Conservation (phyloP, 1,140 invertebrate genomes). For the Orchesella cincta region DNA sequence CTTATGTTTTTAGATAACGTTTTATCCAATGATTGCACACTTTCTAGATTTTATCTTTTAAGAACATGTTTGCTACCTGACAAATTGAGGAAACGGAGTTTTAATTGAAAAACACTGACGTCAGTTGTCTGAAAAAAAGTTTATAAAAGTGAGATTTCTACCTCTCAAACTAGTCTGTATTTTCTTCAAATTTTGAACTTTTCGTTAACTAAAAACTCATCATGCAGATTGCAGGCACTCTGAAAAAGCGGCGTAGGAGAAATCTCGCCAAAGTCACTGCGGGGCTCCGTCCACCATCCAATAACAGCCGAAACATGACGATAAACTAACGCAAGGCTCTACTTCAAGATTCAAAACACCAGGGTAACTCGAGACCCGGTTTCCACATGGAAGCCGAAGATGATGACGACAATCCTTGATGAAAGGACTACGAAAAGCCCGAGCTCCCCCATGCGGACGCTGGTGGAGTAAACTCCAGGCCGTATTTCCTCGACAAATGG, state of each 20-base stretch:
- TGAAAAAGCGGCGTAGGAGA: background rate
- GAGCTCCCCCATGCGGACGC: background rate
- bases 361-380: background rate
- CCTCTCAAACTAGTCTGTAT: too few species aligned
- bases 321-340: background rate
- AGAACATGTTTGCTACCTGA: too few species aligned
- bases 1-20: too few species aligned
- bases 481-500: conserved; percentile 16
- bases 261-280: background rate
- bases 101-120: too few species aligned
- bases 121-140: too few species aligned
- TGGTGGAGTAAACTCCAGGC: too few species aligned
- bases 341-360: background rate
- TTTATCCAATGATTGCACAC: too few species aligned
- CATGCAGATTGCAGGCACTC: background rate
- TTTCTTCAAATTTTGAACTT: too few species aligned
- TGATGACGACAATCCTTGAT: background rate
- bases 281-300: background rate
- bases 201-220: too few species aligned
- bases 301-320: background rate
- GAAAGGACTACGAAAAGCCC: background rate
- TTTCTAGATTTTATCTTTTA: too few species aligned
- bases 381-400: background rate
- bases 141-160: too few species aligned
- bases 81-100: too few species aligned